Base-by-base conservation (phyloP, 2,113 vertebrate species). In the Nicator chloris region DNA sequence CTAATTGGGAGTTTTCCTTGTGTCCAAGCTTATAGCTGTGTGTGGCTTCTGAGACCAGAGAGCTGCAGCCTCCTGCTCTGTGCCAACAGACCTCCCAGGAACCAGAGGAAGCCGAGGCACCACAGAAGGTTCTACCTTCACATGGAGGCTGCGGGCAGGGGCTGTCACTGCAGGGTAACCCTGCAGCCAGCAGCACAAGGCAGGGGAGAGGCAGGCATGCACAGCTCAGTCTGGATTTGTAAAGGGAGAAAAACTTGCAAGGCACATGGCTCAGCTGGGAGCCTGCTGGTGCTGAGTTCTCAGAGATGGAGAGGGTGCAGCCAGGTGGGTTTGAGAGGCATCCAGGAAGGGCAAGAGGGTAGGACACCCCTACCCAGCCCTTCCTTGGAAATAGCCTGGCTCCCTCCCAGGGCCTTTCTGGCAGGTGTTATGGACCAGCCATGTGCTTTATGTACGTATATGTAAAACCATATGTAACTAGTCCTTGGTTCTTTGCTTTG, bases 401-500 rank as follows among this genome's bases (percentile, higher is more conserved):
- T 68, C 45, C 45, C 10, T 86, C 53, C 71, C 63, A 51, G 63
- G 63, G 37, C 83, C 18, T 44, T 33, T 60, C 82, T 72, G 64
- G 86, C 13, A 3, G 77, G 75, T 90, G 87, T 59, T 89, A 51
- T 49, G 92, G 96, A 93, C 97, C 98, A 97, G 97, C 97, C 72
- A 6, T 97, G 98, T 98, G 98, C 97, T 91, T 79, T 98, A 94
- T 98, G 98, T 96, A 71, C 53, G 3, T 98, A 96, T 97, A 97
- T 98, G 98, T 98, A 98, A 98, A 98, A 97, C 97, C 95, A 71
- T 97, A 96, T 98, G 98, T 98, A 98, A 98, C 97, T 97, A 97
- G 97, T 98, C 98, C 97, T 64, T 56, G 71, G 73, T 88, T 94
- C 98, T 98, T 98, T 98, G 97, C 98, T 98, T 98, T 96, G 96